These are phyloP conservation scores for Eulithis prunata DNA, from an alignment of 2,888 invertebrate species.

Conservation along the genomic window DNA sequence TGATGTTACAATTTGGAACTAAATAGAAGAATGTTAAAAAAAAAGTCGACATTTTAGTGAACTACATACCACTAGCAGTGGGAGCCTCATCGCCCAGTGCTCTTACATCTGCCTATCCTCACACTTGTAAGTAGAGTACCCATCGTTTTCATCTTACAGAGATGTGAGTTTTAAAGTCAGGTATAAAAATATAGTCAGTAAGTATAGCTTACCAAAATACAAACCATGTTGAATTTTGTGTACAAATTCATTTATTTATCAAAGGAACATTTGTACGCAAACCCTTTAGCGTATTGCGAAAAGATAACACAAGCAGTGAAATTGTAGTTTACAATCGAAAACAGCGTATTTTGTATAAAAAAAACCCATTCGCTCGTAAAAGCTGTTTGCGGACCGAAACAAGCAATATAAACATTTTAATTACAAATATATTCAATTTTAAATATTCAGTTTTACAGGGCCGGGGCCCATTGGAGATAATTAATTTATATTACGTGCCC, in stretches of 20 bases:
- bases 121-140: no score
- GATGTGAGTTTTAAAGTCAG: no score
- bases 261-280: no score
- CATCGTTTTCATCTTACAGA: no score
- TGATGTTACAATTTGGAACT: no score
- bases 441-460: slow-evolving; percentile 24
- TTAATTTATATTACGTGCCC: slow-evolving; percentile 35
- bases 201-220: no score
- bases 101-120: no score
- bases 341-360: background rate
- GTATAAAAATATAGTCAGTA: no score
- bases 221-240: background rate
- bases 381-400: slow-evolving; percentile 12
- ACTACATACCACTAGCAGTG: no score
- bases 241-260: background rate
- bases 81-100: no score
- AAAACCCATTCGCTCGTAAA: slow-evolving; percentile 7
- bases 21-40: no score
- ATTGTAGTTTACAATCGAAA: slow-evolving; percentile 4
- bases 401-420: slow-evolving; percentile 30
- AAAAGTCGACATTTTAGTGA: no score
- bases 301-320: background rate
- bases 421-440: slow-evolving; percentile 28
- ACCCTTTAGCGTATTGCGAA: background rate
- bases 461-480: slow-evolving; percentile 24